Evolutionary conservation across 2,888 invertebrate genomes (phyloP).

Genomic region (Sminthurinus aureus): DNA sequence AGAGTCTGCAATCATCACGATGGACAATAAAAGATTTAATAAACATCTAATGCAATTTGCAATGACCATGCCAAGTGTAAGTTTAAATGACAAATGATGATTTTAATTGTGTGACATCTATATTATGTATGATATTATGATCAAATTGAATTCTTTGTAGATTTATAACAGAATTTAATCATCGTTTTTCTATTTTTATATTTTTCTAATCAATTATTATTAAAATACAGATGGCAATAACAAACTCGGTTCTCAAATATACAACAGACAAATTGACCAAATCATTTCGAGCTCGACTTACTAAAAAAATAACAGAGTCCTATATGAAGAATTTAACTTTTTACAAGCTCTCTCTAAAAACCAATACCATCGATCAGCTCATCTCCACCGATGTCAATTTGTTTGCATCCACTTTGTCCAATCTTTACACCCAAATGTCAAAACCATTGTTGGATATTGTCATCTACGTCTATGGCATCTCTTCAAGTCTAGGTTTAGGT

Average conservation of each 20-base stretch:
- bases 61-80: slow-evolving; percentile 56
- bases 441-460: slow-evolving; percentile 95
- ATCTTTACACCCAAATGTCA: slow-evolving; percentile 94
- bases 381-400: slow-evolving; percentile 96
- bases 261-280: slow-evolving; percentile 93
- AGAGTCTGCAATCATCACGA: slow-evolving; percentile 72
- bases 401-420: slow-evolving; percentile 94
- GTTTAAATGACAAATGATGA: too few species aligned
- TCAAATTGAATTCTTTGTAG: neutral
- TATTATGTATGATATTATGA: neutral
- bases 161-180: neutral
- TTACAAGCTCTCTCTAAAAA: slow-evolving; percentile 87
- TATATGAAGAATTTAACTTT: slow-evolving; percentile 95
- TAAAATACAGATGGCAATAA: slow-evolving; percentile 87
- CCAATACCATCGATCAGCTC: slow-evolving; percentile 94
- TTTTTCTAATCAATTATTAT: too few species aligned
- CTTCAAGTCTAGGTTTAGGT: slow-evolving; percentile 82
- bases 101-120: neutral
- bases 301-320: slow-evolving; percentile 84
- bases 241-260: slow-evolving; percentile 94
- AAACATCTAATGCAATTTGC: slow-evolving; percentile 53
- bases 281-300: slow-evolving; percentile 86
- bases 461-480: slow-evolving; percentile 90
- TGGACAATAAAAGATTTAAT: slow-evolving; percentile 49
- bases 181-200: neutral